Evolutionary conservation across 2,888 invertebrate species (phyloP).

Genomic region (Metopia argyrocephala): DNA sequence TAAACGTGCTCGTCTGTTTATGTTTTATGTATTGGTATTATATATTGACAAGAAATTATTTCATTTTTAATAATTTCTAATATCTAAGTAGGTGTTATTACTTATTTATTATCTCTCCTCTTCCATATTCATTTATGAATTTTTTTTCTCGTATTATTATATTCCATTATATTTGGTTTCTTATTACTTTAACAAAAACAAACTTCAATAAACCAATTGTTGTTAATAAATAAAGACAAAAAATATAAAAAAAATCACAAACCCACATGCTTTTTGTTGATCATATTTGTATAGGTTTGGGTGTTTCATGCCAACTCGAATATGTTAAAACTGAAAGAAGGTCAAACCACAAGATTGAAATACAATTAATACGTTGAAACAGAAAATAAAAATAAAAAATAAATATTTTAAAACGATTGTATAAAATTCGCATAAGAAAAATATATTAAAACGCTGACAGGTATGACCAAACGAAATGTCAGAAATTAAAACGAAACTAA

Average conservation of each 20-base stretch:
- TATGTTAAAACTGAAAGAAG: constrained; percentile 58
- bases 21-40: neutral
- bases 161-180: constrained; percentile 20
- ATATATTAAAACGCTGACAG: neutral
- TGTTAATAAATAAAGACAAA: neutral
- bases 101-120: neutral
- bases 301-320: constrained; percentile 7
- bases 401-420: constrained; percentile 39
- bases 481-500: neutral
- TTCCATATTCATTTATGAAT: neutral
- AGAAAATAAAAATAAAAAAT: constrained; percentile 28
- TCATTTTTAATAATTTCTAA: constrained; percentile 19
- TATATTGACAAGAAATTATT: constrained; percentile 15
- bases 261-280: constrained; percentile 18
- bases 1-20: too few relatives aligned
- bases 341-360: constrained; percentile 60
- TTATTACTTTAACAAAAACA: neutral
- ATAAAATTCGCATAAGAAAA: constrained; percentile 6
- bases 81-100: constrained; percentile 36
- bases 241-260: constrained; percentile 14
- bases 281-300: constrained; percentile 17
- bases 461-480: constrained; percentile 11
- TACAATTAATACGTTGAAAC: constrained; percentile 41
- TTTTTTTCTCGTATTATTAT: constrained; percentile 4
- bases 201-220: neutral